phyloP scores from a whole-genome alignment of 2,797 vertebrate genomes.

The Xiphophorus birchmanni region DNA sequence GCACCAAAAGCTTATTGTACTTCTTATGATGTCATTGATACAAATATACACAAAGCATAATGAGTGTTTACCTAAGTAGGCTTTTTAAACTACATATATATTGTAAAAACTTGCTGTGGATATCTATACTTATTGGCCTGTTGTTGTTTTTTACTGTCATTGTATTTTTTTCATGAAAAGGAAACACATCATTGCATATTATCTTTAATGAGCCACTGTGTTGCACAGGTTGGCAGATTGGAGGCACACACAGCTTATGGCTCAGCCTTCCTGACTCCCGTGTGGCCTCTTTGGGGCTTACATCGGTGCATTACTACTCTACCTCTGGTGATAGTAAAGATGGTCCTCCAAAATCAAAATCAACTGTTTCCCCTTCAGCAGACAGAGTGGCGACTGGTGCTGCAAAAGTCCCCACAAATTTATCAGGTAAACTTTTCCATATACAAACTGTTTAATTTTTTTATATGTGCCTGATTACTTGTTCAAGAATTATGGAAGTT shows the following conservation, averaged over 20 bases:
- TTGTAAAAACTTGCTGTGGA: neutral
- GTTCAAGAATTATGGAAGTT: neutral
- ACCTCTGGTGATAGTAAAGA: constrained; percentile 85
- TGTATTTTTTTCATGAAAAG: neutral
- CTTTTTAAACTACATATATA: neutral
- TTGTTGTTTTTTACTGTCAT: neutral
- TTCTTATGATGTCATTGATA: neutral
- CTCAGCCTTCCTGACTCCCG: constrained; percentile 75
- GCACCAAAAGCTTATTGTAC: neutral
- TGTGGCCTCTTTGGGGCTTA: constrained; percentile 74
- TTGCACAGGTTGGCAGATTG: constrained; percentile 84
- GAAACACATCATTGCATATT: neutral
- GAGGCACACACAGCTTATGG: constrained; percentile 76
- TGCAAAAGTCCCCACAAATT: constrained; percentile 33
- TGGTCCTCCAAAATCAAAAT: constrained; percentile 58
- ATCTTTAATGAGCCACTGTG: neutral
- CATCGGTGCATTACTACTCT: constrained; percentile 87
- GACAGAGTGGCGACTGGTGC: constrained; percentile 51
- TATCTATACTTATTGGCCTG: neutral
- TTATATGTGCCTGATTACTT: neutral
- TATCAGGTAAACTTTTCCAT: constrained; percentile 53
- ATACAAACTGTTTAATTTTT: too few species aligned
- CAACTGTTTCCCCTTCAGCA: constrained; percentile 45
- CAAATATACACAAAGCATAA: neutral
- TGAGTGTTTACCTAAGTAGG: neutral